phyloP scores from a whole-genome alignment of 2,113 vertebrate genomes.

The Semicossyphus pulcher region DNA sequence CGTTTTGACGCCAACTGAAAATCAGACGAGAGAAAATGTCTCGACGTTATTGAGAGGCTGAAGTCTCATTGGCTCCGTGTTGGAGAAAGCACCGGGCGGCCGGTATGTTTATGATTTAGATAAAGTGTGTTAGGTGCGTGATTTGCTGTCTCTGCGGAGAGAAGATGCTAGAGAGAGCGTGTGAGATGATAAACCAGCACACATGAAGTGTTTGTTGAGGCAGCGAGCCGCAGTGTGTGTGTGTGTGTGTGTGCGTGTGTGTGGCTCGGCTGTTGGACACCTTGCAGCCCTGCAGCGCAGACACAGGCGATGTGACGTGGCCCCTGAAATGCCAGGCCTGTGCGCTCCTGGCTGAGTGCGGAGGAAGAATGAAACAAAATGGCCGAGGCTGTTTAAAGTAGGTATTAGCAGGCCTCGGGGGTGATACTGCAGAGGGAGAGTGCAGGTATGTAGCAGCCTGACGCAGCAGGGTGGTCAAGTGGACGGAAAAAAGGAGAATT shows the following conservation, averaged over 20 bases:
- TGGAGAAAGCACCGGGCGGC: constrained; percentile 5
- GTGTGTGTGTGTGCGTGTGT: constrained; percentile 33
- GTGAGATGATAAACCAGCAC: constrained; percentile 35
- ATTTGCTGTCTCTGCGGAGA: constrained; percentile 30
- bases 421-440: constrained; percentile 13
- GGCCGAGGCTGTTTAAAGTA: constrained; percentile 36
- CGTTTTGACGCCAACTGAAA: constrained; percentile 9
- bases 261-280: constrained; percentile 47
- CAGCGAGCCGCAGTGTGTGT: constrained; percentile 21
- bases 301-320: constrained; percentile 56
- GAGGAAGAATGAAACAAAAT: constrained; percentile 53
- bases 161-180: constrained; percentile 16
- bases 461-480: neutral
- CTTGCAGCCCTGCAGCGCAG: constrained; percentile 46
- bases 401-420: constrained; percentile 19
- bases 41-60: too few species aligned
- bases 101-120: constrained; percentile 37
- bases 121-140: constrained; percentile 33
- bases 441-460: constrained; percentile 33
- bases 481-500: constrained; percentile 15
- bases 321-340: constrained; percentile 58
- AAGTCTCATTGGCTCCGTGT: neutral
- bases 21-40: constrained; percentile 1
- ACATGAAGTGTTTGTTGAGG: constrained; percentile 37
- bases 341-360: constrained; percentile 38